Base-by-base conservation (phyloP, 2,113 vertebrate genomes). In the Psettodes erumei region DNA sequence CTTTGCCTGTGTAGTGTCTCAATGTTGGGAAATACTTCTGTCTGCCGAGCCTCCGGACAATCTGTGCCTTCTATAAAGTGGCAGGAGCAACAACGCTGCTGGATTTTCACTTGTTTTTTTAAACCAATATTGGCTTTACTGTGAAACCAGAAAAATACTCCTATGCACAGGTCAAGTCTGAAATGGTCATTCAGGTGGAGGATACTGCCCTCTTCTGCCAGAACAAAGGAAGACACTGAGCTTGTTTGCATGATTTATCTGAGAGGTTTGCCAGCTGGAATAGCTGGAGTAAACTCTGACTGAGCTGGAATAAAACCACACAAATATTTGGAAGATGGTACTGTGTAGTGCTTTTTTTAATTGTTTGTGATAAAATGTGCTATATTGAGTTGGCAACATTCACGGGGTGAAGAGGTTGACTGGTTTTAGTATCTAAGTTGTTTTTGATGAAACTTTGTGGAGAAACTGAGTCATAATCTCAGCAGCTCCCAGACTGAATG, bases 131-230 rank as follows among this genome's bases (percentile, higher is more conserved):
- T 38, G 23, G 33, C 13, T 72, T 68, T 25, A 72, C 65, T 77
- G 40, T 73, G 71, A 78, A 79, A 61, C 45, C 40, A 54, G 11
- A 50, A 25, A 43, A n/a, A 10, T 42, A 48, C 47, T 27, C 69
- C 32, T 61, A 63, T 68, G 78, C 71, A 73, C 25, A 42, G 25
- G 10, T 66, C 1, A 8, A 71, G 42, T 53, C 53, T 37, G 19
- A 32, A 30, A 30, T 0, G 2, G 30, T 61, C 51, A 33, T 19
- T 37, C 75, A 65, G 28, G 35, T 66, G 59, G 83, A 63, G 67
- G 47, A 77, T 64, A 23, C 83, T 83, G 86, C 88, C 88, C 81
- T 76, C 88, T 88, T 74, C 82, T 86, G 89, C 38, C 38, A 48
- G 70, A 56, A 71, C 8, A 5, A 40, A 67, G 58, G 59, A n/a